A percentile compares a stretch with the other conserved stretches of the same genome.
Conservation (phyloP, 2,113 vertebrate genomes). For the Sus scrofa region DNA sequence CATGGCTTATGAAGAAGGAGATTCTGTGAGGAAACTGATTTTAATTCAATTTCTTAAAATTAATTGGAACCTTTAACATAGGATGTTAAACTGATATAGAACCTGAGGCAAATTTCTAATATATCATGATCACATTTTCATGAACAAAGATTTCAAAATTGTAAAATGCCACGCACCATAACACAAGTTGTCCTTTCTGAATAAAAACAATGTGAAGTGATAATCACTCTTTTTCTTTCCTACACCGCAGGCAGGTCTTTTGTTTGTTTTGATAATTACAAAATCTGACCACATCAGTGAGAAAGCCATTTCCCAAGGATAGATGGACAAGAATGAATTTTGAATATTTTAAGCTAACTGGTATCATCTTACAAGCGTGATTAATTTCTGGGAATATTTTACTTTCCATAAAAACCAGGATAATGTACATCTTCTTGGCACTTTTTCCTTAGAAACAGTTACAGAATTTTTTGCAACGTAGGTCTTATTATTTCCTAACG, state of each 20-base stretch:
- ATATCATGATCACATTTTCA: conserved; percentile 63
- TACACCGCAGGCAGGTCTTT: background rate
- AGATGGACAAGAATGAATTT: background rate
- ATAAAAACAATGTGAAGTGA: background rate
- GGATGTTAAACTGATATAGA: conserved; percentile 52
- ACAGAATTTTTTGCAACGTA: conserved; percentile 48
- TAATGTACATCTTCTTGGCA: conserved; percentile 9
- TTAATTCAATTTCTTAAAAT: conserved; percentile 80
- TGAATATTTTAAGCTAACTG: conserved; percentile 48
- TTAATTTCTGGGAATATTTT: conserved; percentile 48
- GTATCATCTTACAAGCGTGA: background rate
- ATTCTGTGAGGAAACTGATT: conserved; percentile 63
- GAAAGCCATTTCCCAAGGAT: conserved; percentile 43
- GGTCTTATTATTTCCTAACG: conserved; percentile 24
- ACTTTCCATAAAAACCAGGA: conserved; percentile 32
- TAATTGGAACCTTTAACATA: conserved; percentile 76
- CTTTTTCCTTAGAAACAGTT: conserved; percentile 54
- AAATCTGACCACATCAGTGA: conserved; percentile 44
- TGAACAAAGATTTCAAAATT: conserved; percentile 44
- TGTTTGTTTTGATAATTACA: conserved; percentile 27
- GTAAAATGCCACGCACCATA: background rate
- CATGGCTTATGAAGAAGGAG: conserved; percentile 33
- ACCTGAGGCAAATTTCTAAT: conserved; percentile 70
- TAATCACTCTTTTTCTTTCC: background rate
- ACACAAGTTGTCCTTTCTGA: background rate